Evolutionary conservation across 2,888 invertebrate genomes (phyloP), one percentile per base, ranked within the genome.

Genomic region (Ectemnius continuus): DNA sequence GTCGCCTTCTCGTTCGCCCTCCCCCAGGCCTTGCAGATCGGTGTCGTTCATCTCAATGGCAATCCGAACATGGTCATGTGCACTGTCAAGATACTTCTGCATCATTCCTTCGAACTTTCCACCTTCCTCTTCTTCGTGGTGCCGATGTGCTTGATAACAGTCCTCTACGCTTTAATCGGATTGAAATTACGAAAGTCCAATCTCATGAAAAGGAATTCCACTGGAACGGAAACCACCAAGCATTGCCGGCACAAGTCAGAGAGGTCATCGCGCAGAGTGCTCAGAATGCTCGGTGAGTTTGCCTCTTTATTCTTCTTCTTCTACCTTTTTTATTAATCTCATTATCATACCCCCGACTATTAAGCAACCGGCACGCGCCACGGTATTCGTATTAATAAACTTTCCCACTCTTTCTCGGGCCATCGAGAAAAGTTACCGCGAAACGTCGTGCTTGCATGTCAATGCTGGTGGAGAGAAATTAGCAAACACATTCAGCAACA

Each of bases 261-360:
- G 60, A 93, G 93, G 84, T 94, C 94, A 1, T 94, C 95, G 0
- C 93, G 93, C 70, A 91, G 95, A 79, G 95, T 96, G 20, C 91
- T 96, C 16, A 95, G 95, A 91, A 96, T 96, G 96, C 91, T 96
- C 70, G 95, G 96, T 96, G 87, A 94, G 94, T 82, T 14, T 23
- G 11, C 36, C n/a, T n/a, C n/a, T n/a, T n/a, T n/a, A n/a, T 6
- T 11, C 18, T 3, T 20, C 16, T 46, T 46, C 14, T 13, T 60
- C 23, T 14, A 28, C n/a, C n/a, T 23, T 0, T 23, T 62, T 14
- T 28, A 52, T 48, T 28, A 23, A 61, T 13, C 13, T 23, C 18
- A 57, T 11, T 57, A 23, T 23, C 23, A 23, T 23, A 23, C 23
- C 3, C 3, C 23, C 23, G 23, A 23, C 23, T 23, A 23, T 23